These are phyloP conservation scores for Calephelis perditalis DNA, from an alignment of 2,888 invertebrate genomes.

Conservation along the genomic window DNA sequence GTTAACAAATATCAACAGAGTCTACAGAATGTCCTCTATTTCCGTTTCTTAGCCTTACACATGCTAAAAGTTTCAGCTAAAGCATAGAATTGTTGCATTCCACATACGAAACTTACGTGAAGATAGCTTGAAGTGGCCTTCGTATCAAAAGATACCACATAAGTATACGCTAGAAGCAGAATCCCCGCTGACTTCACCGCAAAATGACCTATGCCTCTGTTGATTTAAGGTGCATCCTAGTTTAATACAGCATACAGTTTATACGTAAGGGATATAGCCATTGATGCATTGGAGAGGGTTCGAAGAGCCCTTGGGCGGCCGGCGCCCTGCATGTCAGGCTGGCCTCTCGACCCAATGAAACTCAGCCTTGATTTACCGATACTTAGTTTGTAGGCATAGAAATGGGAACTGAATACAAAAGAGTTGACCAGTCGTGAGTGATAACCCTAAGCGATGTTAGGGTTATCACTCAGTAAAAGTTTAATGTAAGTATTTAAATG, in stretches of 20 bases:
- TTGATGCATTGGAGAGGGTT: conserved; percentile 44
- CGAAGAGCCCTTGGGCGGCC: conserved; percentile 53
- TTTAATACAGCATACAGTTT: neutral
- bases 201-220: conserved; percentile 12
- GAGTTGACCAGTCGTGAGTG: too few relatives aligned
- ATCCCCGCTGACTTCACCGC: neutral
- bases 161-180: conserved; percentile 12
- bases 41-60: too few relatives aligned
- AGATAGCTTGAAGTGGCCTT: conserved; percentile 13
- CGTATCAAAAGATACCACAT: conserved; percentile 15
- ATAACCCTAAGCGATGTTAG: too few relatives aligned
- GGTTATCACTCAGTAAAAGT: too few relatives aligned
- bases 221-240: conserved; percentile 11
- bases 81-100: neutral
- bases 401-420: neutral
- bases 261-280: conserved; percentile 10
- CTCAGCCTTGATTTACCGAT: conserved; percentile 17
- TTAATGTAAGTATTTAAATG: too few relatives aligned
- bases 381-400: neutral
- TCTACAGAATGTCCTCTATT: too few relatives aligned
- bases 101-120: neutral
- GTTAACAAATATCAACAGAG: too few relatives aligned
- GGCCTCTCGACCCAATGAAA: conserved; percentile 62
- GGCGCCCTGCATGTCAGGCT: conserved; percentile 40
- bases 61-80: too few relatives aligned